Base-by-base conservation (phyloP, 2,888 invertebrate genomes). In the Fragum whitleyi region DNA sequence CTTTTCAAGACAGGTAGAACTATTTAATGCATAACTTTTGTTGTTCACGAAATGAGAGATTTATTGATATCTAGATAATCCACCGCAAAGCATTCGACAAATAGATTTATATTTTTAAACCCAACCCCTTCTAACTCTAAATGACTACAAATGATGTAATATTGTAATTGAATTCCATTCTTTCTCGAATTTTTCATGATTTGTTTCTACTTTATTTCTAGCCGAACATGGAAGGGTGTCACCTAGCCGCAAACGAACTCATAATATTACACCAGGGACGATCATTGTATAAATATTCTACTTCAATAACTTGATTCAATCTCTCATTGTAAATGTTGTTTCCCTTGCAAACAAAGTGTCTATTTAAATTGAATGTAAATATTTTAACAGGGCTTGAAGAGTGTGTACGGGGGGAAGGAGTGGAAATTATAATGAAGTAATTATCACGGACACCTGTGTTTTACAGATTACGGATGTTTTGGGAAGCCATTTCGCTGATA, bases 381-480 rank as follows among this genome's bases (percentile, higher is more conserved):
- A 65, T 65, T 65, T 65, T 65, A 65, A 65, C 65, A 65, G 36
- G 65, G 36, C 65, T 65, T 65, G 42, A 65, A 65, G 65, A 42
- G 65, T 19, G 65, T 39, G 42, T 14, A 42, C 65, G 1, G 14
- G 32, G 62, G 36, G 42, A 21, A 65, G 65, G 65, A 65, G 65
- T 65, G 42, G 65, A 26, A 65, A 65, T 42, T 65, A 65, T 65
- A 65, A 65, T 65, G 65, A 65, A 65, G 65, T 65, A 65, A 65
- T 65, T 65, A 65, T 23, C 65, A 65, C 65, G 65, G 65, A 65
- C 65, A 65, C 65, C 65, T 65, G 65, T 65, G 65, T 19, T 65
- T 39, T 9, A 23, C 19, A 65, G 65, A 65, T 65, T 65, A 42
- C 65, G 36, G 65, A 21, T 65, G 19, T 26, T 65, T 61, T 61